A percentile compares a stretch with the other conserved stretches of the same genome.
These are phyloP conservation scores for Diuraphis noxia DNA, from an alignment of 1,140 invertebrate species.

Conservation along the genomic window DNA sequence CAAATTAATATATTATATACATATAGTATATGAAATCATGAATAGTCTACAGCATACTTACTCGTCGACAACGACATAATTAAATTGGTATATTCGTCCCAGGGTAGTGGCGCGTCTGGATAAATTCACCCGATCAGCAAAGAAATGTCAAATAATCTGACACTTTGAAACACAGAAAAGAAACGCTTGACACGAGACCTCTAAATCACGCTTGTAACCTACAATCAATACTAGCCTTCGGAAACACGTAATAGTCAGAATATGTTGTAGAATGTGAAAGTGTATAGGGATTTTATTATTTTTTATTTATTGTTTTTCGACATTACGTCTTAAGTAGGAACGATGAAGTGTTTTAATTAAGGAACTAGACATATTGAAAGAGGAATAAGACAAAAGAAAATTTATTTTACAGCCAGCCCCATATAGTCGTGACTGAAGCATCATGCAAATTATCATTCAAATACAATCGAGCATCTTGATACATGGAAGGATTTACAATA, in stretches of 20 bases:
- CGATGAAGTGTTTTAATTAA: neutral
- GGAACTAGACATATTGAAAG: constrained; percentile 1
- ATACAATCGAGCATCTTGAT: constrained; percentile 43
- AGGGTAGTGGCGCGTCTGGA: constrained; percentile 21
- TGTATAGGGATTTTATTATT: constrained; percentile 34
- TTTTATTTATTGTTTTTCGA: constrained; percentile 29
- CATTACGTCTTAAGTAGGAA: neutral
- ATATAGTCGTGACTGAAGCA: constrained; percentile 50
- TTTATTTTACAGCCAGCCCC: constrained; percentile 42
- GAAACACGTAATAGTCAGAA: constrained; percentile 51
- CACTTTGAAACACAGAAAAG: constrained; percentile 48
- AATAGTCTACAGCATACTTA: constrained; percentile 38
- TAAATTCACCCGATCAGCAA: constrained; percentile 57
- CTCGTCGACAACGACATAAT: constrained; percentile 25
- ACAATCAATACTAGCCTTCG: constrained; percentile 51
- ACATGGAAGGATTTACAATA: constrained; percentile 25
- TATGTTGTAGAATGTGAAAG: constrained; percentile 41
- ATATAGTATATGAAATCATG: neutral
- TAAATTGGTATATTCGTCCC: constrained; percentile 6
- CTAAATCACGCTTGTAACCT: constrained; percentile 43
- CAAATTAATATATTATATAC: too few species aligned
- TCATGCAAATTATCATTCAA: constrained; percentile 53
- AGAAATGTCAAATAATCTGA: constrained; percentile 59
- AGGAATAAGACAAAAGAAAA: constrained; percentile 44
- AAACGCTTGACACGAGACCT: constrained; percentile 49